Conservation (phyloP, 1,140 invertebrate genomes). For the Zaprionus tsacasi region DNA sequence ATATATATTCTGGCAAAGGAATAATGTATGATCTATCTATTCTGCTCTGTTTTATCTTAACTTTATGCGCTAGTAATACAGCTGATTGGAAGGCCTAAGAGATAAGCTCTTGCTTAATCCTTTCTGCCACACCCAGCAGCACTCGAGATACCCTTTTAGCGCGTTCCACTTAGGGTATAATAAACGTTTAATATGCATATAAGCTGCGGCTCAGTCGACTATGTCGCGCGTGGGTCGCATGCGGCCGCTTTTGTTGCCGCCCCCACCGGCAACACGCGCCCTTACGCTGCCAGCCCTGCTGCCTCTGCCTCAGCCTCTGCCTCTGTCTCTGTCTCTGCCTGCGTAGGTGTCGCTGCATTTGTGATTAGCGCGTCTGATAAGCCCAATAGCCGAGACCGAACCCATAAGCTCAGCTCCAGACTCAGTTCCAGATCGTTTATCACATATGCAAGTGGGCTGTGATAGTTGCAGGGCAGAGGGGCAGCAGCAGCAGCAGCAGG, state of each 20-base stretch:
- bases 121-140: background rate
- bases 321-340: slow-evolving; percentile 8
- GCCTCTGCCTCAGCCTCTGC: slow-evolving; percentile 3
- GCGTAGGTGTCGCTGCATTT: slow-evolving; percentile 37
- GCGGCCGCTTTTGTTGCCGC: slow-evolving; percentile 65
- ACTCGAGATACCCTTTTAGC: background rate
- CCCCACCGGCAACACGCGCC: slow-evolving; percentile 3
- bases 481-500: background rate
- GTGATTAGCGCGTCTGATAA: slow-evolving; percentile 50
- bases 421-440: slow-evolving; percentile 28
- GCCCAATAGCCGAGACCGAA: slow-evolving; percentile 6
- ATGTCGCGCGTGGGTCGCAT: slow-evolving; percentile 56
- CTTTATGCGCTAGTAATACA: background rate
- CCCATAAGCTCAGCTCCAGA: slow-evolving; percentile 25
- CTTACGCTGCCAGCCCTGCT: slow-evolving; percentile 8
- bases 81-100: background rate
- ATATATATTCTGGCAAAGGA: background rate
- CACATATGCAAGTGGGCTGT: slow-evolving; percentile 52
- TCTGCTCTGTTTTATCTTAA: too few species aligned
- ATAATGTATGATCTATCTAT: too few species aligned
- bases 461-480: background rate
- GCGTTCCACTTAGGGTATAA: slow-evolving; percentile 20
- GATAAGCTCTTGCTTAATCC: background rate
- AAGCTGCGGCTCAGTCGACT: slow-evolving; percentile 20
- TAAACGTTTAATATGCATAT: slow-evolving; percentile 52